Evolutionary conservation across 2,113 vertebrate species (phyloP).

Genomic region (Sturnus vulgaris): DNA sequence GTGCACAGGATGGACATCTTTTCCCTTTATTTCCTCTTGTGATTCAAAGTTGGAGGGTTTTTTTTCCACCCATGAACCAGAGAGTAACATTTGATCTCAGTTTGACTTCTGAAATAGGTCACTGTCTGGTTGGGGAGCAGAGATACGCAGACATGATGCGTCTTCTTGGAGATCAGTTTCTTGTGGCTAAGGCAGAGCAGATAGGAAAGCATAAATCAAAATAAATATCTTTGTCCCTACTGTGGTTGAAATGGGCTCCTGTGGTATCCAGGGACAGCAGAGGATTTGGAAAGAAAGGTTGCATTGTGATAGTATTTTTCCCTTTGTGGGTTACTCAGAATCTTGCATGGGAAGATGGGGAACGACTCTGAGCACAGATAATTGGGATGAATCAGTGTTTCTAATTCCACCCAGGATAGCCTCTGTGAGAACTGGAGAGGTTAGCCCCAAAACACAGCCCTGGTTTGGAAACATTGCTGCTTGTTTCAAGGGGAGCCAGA

Average conservation of each 20-base stretch:
- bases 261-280: background rate
- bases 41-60: background rate
- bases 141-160: background rate
- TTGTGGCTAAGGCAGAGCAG: background rate
- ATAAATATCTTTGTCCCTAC: slow-evolving; percentile 14
- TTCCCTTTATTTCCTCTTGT: slow-evolving; percentile 3
- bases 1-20: slow-evolving; percentile 20
- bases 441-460: background rate
- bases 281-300: slow-evolving; percentile 43
- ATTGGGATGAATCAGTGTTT: slow-evolving; percentile 15
- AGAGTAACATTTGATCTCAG: slow-evolving; percentile 53
- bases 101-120: slow-evolving; percentile 57
- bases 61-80: slow-evolving; percentile 25
- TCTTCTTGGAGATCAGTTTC: background rate
- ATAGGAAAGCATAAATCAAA: slow-evolving; percentile 60
- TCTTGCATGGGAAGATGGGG: background rate
- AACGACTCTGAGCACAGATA: background rate
- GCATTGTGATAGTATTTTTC: slow-evolving; percentile 2
- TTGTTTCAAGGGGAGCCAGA: background rate
- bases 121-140: background rate
- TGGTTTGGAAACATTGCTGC: background rate
- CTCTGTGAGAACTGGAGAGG: background rate
- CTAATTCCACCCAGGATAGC: background rate
- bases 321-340: background rate
- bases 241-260: background rate